phyloP scores from a whole-genome alignment of 2,797 vertebrate genomes.

The Jordanella pulchra region DNA sequence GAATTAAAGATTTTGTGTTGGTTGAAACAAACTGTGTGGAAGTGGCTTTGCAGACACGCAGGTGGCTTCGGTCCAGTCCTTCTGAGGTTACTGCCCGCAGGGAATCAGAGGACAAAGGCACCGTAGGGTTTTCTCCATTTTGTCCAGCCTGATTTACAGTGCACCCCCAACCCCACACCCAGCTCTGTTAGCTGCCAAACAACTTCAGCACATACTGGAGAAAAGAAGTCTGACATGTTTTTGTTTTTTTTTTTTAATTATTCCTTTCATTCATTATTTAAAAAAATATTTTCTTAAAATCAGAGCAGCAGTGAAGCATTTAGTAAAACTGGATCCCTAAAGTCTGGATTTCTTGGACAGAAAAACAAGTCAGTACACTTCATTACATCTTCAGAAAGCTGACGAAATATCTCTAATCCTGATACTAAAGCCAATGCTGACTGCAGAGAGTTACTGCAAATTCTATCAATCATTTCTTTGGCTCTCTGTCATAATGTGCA shows the following conservation, averaged over 20 bases:
- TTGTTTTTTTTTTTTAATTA: too few species aligned
- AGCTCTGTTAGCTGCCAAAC: neutral
- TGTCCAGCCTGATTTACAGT: slow-evolving; percentile 56
- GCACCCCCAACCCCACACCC: slow-evolving; percentile 11
- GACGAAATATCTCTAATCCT: neutral
- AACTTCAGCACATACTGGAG: neutral
- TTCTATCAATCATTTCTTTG: neutral
- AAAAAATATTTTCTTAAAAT: neutral
- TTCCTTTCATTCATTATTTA: neutral
- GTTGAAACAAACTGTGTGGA: slow-evolving; percentile 1
- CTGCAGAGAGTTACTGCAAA: slow-evolving; percentile 15
- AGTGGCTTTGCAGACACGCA: slow-evolving; percentile 46
- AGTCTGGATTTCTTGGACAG: neutral
- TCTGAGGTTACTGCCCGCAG: slow-evolving; percentile 32
- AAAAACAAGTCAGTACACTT: neutral
- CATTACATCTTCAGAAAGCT: neutral
- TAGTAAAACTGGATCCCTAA: neutral
- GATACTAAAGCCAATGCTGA: neutral
- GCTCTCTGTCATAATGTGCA: neutral
- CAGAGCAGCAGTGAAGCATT: neutral
- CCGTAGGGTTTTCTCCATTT: slow-evolving; percentile 40
- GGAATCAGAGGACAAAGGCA: slow-evolving; percentile 57
- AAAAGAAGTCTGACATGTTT: neutral
- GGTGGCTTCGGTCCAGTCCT: slow-evolving; percentile 60
- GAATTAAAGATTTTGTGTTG: neutral